These are phyloP conservation scores for Corvus moneduloides DNA, from an alignment of 2,113 vertebrate genomes.

Conservation along the genomic window DNA sequence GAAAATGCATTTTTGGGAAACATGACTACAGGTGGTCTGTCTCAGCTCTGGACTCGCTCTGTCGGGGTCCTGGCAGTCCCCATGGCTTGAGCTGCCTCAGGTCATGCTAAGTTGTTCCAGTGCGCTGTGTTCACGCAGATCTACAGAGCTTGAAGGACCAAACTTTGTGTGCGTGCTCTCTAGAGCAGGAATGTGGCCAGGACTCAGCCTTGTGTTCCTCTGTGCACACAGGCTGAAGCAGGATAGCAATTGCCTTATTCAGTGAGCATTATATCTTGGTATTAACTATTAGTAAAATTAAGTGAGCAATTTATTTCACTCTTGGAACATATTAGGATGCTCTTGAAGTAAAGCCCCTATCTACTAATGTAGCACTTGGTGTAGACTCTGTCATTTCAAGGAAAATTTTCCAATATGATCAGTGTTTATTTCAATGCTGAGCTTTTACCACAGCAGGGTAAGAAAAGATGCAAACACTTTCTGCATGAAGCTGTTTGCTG, in stretches of 20 bases:
- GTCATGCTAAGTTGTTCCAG: accelerated
- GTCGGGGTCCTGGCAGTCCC: neutral
- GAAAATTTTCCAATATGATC: neutral
- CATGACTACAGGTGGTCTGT: accelerated
- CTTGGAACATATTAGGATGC: neutral
- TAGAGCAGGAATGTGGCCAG: neutral
- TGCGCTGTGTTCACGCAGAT: neutral
- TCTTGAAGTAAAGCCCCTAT: neutral
- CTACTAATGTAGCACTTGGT: accelerated
- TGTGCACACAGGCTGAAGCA: neutral
- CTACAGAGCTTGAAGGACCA: neutral
- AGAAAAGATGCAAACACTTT: neutral
- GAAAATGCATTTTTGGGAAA: accelerated
- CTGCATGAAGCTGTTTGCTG: neutral
- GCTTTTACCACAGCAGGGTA: neutral
- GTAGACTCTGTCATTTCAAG: neutral
- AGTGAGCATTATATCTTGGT: neutral
- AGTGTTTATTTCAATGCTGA: neutral
- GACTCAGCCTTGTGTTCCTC: neutral
- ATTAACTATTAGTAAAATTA: neutral
- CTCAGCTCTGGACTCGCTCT: neutral
- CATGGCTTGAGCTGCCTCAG: neutral
- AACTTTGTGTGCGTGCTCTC: neutral
- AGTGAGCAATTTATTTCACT: neutral
- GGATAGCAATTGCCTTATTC: neutral